Evolutionary conservation across 2,113 vertebrate species (phyloP).

Genomic region (Hippocampus guttulatus): DNA sequence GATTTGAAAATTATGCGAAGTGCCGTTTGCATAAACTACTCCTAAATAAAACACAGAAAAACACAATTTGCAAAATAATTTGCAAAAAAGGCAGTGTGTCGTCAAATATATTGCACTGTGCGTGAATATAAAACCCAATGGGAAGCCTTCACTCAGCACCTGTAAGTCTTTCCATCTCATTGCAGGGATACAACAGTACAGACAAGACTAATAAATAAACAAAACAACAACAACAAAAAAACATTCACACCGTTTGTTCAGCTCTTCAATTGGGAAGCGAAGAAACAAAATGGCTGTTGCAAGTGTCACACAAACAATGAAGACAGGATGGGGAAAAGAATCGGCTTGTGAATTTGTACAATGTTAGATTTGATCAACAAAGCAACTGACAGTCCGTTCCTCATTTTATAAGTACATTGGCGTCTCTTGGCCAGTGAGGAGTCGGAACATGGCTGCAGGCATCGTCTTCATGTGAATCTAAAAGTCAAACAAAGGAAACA

Average conservation of each 20-base stretch:
- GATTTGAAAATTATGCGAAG: too few species aligned
- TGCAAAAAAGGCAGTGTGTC: conserved; percentile 39
- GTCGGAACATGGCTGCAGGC: conserved; percentile 98
- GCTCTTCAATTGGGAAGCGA: conserved; percentile 42
- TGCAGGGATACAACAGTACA: conserved; percentile 53
- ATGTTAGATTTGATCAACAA: neutral
- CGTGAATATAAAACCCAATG: conserved; percentile 62
- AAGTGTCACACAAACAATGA: conserved; percentile 44
- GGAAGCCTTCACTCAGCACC: conserved; percentile 32
- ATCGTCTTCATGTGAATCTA: conserved; percentile 99
- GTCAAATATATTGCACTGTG: conserved; percentile 60
- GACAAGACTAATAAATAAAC: conserved; percentile 70
- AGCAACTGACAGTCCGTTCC: neutral
- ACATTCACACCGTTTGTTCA: conserved; percentile 31
- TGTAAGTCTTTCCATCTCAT: conserved; percentile 22
- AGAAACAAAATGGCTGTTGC: conserved; percentile 32
- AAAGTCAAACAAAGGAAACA: neutral
- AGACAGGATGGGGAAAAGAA: conserved; percentile 28
- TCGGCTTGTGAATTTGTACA: neutral
- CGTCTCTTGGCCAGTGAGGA: conserved; percentile 97
- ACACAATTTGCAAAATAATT: too few species aligned
- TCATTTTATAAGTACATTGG: conserved; percentile 90
- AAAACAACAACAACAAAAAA: conserved; percentile 24
- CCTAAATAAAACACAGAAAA: too few species aligned
- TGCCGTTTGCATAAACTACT: too few species aligned